A percentile compares a stretch with the other conserved stretches of the same genome.
Evolutionary conservation across 1,140 invertebrate genomes (phyloP).

Genomic region (Tetramorium simillimum): DNA sequence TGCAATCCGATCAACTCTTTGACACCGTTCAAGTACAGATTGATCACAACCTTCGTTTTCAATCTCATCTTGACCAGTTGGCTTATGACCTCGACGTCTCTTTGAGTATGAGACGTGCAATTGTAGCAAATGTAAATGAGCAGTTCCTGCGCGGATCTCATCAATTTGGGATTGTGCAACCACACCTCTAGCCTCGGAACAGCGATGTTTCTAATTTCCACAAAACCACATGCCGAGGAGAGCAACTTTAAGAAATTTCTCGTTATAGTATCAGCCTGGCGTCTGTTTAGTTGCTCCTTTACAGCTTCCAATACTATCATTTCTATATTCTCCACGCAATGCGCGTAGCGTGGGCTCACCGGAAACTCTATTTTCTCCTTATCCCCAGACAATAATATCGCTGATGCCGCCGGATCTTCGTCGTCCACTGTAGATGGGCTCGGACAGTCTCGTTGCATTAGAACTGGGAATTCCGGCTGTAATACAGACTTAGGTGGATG

Average conservation of each 20-base stretch:
- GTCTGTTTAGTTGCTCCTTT: conserved; percentile 93
- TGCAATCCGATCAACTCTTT: conserved; percentile 88
- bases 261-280: conserved; percentile 94
- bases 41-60: conserved; percentile 97
- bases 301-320: conserved; percentile 94
- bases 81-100: conserved; percentile 96
- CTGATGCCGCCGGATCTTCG: conserved; percentile 85
- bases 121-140: conserved; percentile 96
- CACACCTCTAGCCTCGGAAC: conserved; percentile 95
- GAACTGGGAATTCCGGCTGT: conserved; percentile 86
- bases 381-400: conserved; percentile 77
- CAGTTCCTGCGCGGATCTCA: conserved; percentile 96
- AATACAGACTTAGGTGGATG: conserved; percentile 88
- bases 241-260: conserved; percentile 95
- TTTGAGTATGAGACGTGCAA: conserved; percentile 91
- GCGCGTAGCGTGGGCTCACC: conserved; percentile 87
- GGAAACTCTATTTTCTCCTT: conserved; percentile 85
- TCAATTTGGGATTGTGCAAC: conserved; percentile 98
- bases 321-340: conserved; percentile 91
- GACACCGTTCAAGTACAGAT: conserved; percentile 94
- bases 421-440: conserved; percentile 86
- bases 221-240: conserved; percentile 93
- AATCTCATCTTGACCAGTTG: conserved; percentile 95
- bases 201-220: conserved; percentile 93
- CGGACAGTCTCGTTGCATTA: conserved; percentile 84